Conservation (phyloP, 2,113 vertebrate species). For the Pogona vitticeps region DNA sequence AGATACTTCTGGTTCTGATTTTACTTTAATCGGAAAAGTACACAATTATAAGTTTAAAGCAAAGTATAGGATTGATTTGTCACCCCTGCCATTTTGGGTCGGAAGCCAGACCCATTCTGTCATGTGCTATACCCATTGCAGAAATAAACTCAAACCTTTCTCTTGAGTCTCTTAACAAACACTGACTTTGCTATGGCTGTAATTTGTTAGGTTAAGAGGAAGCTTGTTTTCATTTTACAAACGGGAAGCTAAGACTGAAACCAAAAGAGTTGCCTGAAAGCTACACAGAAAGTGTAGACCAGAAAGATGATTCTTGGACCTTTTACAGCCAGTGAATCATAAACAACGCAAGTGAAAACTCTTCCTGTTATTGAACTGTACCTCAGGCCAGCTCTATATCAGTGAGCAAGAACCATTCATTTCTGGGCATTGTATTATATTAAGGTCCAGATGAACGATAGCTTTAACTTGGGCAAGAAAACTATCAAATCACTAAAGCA, state of each 20-base stretch:
- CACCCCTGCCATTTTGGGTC: not conserved
- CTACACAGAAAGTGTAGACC: not conserved
- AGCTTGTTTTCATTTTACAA: not conserved
- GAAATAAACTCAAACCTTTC: not conserved
- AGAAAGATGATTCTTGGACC: no score
- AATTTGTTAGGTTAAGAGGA: no score
- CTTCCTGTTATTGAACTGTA: no score
- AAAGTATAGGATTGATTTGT: not conserved
- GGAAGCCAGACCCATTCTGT: fast-evolving
- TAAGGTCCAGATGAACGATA: no score
- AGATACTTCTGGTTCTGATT: not conserved
- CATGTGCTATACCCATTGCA: not conserved
- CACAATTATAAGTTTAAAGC: not conserved
- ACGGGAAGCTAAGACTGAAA: not conserved
- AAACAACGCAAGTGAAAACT: no score
- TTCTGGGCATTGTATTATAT: not conserved
- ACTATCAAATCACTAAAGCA: no score
- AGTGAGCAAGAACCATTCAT: not conserved
- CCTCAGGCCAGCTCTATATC: no score
- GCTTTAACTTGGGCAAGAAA: no score
- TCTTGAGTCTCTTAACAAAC: not conserved
- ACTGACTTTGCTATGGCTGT: not conserved
- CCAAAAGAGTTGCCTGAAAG: not conserved
- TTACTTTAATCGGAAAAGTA: not conserved
- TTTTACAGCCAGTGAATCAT: no score